A percentile compares a stretch with the other conserved stretches of the same genome.
phyloP scores from a whole-genome alignment of 1,140 invertebrate genomes.

The Aricia agestis region DNA sequence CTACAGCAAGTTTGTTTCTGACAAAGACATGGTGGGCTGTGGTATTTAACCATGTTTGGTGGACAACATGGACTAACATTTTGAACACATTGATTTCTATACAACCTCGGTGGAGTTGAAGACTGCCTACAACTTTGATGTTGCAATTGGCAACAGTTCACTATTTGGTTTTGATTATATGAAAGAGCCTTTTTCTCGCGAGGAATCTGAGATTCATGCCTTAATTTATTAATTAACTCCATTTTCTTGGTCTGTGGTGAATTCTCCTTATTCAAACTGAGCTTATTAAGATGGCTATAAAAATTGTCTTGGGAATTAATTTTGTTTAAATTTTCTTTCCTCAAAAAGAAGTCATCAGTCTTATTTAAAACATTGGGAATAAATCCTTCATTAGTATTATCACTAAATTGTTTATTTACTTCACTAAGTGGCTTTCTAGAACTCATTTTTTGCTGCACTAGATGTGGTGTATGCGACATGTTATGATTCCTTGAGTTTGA shows the following conservation, averaged over 20 bases:
- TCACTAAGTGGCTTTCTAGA: slow-evolving; percentile 18
- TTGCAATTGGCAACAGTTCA: background rate
- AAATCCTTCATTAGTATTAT: background rate
- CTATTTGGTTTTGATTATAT: background rate
- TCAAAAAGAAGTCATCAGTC: slow-evolving; percentile 57
- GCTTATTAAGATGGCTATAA: slow-evolving; percentile 37
- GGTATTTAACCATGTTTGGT: background rate
- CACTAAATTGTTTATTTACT: slow-evolving; percentile 8
- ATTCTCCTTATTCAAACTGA: slow-evolving; percentile 52
- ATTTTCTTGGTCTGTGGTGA: slow-evolving; percentile 42
- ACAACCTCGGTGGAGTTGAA: background rate
- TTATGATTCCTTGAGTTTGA: slow-evolving; percentile 30
- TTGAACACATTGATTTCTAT: background rate
- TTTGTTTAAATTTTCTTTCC: slow-evolving; percentile 41
- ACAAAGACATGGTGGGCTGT: slow-evolving; percentile 12
- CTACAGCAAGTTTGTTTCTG: slow-evolving; percentile 14
- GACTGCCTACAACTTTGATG: background rate
- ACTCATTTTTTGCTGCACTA: background rate
- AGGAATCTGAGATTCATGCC: slow-evolving; percentile 7
- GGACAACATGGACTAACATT: slow-evolving; percentile 15
- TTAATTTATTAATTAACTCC: slow-evolving; percentile 37
- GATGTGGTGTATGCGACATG: slow-evolving; percentile 1
- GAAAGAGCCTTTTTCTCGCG: background rate
- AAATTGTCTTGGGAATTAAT: slow-evolving; percentile 32
- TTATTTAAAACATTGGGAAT: slow-evolving; percentile 42